Percentiles rank a stretch among this genome's conserved stretches.
These are phyloP conservation scores for Parnassius apollo DNA, from an alignment of 2,888 invertebrate genomes.

Conservation along the genomic window DNA sequence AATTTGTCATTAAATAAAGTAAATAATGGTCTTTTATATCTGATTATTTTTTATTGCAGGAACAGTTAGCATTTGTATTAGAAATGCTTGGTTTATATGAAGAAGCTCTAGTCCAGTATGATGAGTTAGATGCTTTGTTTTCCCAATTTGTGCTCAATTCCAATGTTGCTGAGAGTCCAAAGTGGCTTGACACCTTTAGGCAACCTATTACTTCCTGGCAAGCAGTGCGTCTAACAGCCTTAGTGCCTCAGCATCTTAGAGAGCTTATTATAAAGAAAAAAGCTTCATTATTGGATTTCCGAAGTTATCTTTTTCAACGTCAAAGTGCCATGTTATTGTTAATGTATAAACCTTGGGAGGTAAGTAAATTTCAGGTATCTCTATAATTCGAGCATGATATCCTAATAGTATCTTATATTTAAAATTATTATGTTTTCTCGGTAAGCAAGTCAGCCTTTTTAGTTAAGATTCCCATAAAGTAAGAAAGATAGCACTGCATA, in stretches of 20 bases:
- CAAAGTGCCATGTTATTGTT: slow-evolving; percentile 92
- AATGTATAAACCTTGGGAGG: slow-evolving; percentile 90
- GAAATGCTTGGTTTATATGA: slow-evolving; percentile 96
- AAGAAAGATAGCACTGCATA: too few species aligned
- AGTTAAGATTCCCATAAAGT: too few species aligned
- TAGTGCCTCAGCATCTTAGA: slow-evolving; percentile 80
- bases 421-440: too few species aligned
- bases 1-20: too few species aligned
- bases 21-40: too few species aligned
- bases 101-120: slow-evolving; percentile 97
- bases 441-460: too few species aligned
- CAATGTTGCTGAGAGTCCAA: slow-evolving; percentile 91
- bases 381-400: too few species aligned
- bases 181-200: slow-evolving; percentile 92
- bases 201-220: slow-evolving; percentile 91
- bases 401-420: too few species aligned
- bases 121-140: slow-evolving; percentile 97
- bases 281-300: slow-evolving; percentile 91
- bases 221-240: slow-evolving; percentile 86
- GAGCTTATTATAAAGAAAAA: slow-evolving; percentile 71
- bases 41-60: slow-evolving; percentile 78
- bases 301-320: slow-evolving; percentile 95
- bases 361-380: slow-evolving; percentile 48
- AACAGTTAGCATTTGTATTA: slow-evolving; percentile 96
- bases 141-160: slow-evolving; percentile 97